Conservation (phyloP, 53 echinoderm and acorn worm genomes). For the Hippasteria phrygiana region DNA sequence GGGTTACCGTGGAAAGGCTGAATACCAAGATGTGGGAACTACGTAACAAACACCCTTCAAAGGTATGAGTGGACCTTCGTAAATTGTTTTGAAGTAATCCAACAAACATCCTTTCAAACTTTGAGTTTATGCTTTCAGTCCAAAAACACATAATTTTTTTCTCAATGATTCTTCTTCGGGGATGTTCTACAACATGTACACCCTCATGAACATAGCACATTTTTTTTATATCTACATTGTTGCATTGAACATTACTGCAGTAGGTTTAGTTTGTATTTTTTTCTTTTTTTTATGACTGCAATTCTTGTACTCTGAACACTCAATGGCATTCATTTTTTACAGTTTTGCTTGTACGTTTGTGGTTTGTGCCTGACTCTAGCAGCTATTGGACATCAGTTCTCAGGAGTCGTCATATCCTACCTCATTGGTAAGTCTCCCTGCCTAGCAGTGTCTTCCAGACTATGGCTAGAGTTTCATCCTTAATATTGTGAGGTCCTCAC, state of each 20-base stretch:
- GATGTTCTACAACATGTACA: too few species aligned
- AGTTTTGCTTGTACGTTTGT: slow-evolving; percentile 82
- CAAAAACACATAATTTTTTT: too few species aligned
- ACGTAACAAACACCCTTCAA: slow-evolving; percentile 76
- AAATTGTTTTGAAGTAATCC: too few species aligned
- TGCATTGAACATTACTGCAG: too few species aligned
- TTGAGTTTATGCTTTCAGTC: background rate
- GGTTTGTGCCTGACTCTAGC: slow-evolving; percentile 71
- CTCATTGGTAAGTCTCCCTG: slow-evolving; percentile 78
- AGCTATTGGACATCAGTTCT: slow-evolving; percentile 83
- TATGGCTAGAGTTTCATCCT: background rate
- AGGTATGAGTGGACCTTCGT: slow-evolving; percentile 52
- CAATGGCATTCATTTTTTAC: background rate
- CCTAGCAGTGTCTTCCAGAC: background rate
- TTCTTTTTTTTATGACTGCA: background rate
- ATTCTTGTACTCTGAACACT: slow-evolving; percentile 12
- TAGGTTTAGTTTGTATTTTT: too few species aligned
- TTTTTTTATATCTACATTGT: too few species aligned
- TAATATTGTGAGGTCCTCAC: background rate
- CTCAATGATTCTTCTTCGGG: too few species aligned
- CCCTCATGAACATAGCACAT: too few species aligned
- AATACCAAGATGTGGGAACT: slow-evolving; percentile 79
- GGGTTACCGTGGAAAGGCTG: slow-evolving; percentile 77
- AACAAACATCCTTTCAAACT: too few species aligned
- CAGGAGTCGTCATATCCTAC: slow-evolving; percentile 86